Conservation (phyloP, 2,113 vertebrate genomes). For the Polypterus bichir region DNA sequence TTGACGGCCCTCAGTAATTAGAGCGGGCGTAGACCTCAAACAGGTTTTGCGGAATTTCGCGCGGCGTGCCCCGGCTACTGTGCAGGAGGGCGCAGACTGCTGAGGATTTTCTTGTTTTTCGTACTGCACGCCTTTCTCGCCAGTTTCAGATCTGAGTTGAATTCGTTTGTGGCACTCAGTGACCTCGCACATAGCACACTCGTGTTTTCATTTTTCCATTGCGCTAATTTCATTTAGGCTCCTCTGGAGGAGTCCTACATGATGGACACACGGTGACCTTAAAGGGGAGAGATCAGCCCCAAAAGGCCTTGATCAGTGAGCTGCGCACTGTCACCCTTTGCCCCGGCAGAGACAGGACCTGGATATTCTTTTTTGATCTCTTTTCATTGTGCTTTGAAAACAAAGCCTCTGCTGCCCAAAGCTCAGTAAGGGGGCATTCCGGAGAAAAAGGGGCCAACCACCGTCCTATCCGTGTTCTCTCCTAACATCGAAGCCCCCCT, state of each 20-base stretch:
- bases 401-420: slow-evolving; percentile 59
- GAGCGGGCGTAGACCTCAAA: too few species aligned
- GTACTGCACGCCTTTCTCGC: too few species aligned
- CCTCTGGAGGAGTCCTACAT: slow-evolving; percentile 34
- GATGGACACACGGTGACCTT: slow-evolving; percentile 63
- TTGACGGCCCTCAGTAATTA: too few species aligned
- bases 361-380: slow-evolving; percentile 59
- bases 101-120: too few species aligned
- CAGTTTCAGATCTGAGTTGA: too few species aligned
- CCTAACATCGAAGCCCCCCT: slow-evolving; percentile 5
- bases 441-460: slow-evolving; percentile 18
- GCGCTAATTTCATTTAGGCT: not conserved
- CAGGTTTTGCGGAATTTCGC: too few species aligned
- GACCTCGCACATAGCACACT: too few species aligned
- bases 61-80: too few species aligned
- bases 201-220: too few species aligned
- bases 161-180: too few species aligned
- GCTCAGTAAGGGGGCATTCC: slow-evolving; percentile 48
- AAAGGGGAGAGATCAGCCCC: slow-evolving; percentile 40
- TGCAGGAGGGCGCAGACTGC: too few species aligned
- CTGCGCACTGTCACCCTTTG: slow-evolving; percentile 46
- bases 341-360: slow-evolving; percentile 49
- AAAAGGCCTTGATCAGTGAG: slow-evolving; percentile 64
- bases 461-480: not conserved
- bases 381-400: slow-evolving; percentile 54